Conservation (phyloP, 2,888 invertebrate species). For the Philaethria dido region DNA sequence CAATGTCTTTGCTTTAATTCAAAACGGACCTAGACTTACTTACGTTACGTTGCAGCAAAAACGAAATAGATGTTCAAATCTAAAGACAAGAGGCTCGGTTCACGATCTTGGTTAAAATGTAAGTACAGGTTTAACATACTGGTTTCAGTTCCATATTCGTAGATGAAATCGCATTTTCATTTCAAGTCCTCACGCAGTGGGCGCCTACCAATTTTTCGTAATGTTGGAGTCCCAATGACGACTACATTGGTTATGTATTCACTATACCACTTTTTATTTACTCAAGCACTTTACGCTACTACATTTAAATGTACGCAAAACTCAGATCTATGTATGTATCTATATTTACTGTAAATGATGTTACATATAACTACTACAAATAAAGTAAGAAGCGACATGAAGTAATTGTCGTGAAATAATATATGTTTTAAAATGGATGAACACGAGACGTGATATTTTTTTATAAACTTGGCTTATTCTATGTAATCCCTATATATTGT, state of each 20-base stretch:
- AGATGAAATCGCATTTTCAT: constrained; percentile 30
- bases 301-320: constrained; percentile 3
- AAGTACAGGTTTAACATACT: constrained; percentile 15
- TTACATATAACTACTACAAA: no score
- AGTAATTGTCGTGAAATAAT: no score
- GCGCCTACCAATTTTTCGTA: constrained; percentile 22
- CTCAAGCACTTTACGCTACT: constrained; percentile 21
- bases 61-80: background rate
- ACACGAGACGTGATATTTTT: no score
- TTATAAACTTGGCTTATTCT: no score
- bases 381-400: no score
- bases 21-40: background rate
- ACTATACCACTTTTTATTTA: constrained; percentile 21
- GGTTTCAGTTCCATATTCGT: constrained; percentile 32
- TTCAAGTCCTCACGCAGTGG: constrained; percentile 25
- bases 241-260: constrained; percentile 23
- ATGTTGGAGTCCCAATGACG: background rate
- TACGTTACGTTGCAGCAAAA: background rate
- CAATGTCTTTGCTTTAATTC: background rate
- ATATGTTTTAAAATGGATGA: no score
- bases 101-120: constrained; percentile 8
- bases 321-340: no score
- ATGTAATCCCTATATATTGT: no score
- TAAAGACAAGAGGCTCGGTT: background rate
- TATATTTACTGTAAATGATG: no score